Conservation (phyloP, 2,888 invertebrate species). For the Acrobasis repandana region DNA sequence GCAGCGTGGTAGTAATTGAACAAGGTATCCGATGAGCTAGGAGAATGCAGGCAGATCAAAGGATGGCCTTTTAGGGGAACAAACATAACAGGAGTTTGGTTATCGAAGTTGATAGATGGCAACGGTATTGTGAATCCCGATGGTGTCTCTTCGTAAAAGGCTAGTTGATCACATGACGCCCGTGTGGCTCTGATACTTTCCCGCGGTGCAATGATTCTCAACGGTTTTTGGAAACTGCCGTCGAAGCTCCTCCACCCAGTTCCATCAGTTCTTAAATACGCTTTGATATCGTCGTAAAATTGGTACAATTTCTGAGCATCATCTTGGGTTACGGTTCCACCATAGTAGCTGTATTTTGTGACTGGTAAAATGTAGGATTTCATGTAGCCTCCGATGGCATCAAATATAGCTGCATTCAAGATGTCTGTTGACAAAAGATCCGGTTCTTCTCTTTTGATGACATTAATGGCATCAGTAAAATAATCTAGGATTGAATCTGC, state of each 20-base stretch:
- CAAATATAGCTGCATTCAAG: slow-evolving; percentile 69
- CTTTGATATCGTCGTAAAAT: slow-evolving; percentile 82
- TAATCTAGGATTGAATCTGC: slow-evolving; percentile 50
- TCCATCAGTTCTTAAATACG: slow-evolving; percentile 82
- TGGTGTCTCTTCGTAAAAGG: slow-evolving; percentile 55
- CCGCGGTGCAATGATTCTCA: slow-evolving; percentile 46
- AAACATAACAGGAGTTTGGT: slow-evolving; percentile 81
- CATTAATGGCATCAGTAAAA: slow-evolving; percentile 48
- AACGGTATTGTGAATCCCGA: slow-evolving; percentile 69
- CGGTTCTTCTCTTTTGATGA: slow-evolving; percentile 48
- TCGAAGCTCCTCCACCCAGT: slow-evolving; percentile 77
- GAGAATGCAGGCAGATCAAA: slow-evolving; percentile 48
- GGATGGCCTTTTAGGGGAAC: slow-evolving; percentile 79
- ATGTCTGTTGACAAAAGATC: slow-evolving; percentile 44
- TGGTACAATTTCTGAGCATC: slow-evolving; percentile 80
- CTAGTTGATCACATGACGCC: slow-evolving; percentile 54
- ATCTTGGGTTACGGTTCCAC: slow-evolving; percentile 81
- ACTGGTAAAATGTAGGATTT: slow-evolving; percentile 83
- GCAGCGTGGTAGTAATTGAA: slow-evolving; percentile 82
- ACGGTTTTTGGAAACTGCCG: slow-evolving; percentile 43
- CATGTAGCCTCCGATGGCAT: slow-evolving; percentile 83
- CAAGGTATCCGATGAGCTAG: slow-evolving; percentile 61
- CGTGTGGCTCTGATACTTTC: slow-evolving; percentile 36
- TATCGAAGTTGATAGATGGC: slow-evolving; percentile 83
- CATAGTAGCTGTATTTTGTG: slow-evolving; percentile 84